These are phyloP conservation scores for Eublepharis macularius DNA, from an alignment of 2,113 vertebrate genomes.

Conservation along the genomic window DNA sequence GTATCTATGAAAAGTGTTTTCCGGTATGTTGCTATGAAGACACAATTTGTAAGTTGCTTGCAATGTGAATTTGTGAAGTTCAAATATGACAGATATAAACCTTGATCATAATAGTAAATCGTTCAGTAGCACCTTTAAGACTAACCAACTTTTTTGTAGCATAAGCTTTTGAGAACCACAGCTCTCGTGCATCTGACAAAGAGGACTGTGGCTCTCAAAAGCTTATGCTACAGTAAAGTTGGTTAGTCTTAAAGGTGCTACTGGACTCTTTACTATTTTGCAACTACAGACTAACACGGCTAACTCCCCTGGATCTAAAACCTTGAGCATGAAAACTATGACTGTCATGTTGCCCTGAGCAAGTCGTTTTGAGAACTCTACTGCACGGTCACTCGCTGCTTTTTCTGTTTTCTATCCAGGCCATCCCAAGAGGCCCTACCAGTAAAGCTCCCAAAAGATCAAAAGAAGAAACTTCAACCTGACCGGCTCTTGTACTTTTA, in stretches of 20 bases:
- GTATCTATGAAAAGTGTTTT: slow-evolving; percentile 13
- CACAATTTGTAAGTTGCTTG: no score
- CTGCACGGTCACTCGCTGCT: not conserved
- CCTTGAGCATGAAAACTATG: not conserved
- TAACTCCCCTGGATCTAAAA: no score
- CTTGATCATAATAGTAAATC: no score
- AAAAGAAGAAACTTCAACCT: not conserved
- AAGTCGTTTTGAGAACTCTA: not conserved
- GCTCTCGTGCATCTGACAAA: no score
- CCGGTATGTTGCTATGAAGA: not conserved
- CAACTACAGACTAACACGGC: no score
- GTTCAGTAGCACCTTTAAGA: no score
- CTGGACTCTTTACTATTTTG: no score
- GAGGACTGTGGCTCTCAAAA: no score
- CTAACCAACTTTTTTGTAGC: no score
- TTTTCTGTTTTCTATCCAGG: not conserved
- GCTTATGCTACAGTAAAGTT: no score
- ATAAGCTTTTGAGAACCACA: no score
- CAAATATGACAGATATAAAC: not conserved
- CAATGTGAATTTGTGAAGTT: not conserved
- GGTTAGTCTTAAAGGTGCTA: no score
- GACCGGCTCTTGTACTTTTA: not conserved
- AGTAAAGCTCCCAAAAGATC: not conserved
- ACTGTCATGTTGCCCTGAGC: not conserved
- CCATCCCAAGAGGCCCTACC: not conserved